Percentiles rank a stretch among this genome's conserved stretches.
These are phyloP conservation scores for Pseudolaguvia tuberculata DNA, from an alignment of 2,113 vertebrate genomes.

Conservation along the genomic window DNA sequence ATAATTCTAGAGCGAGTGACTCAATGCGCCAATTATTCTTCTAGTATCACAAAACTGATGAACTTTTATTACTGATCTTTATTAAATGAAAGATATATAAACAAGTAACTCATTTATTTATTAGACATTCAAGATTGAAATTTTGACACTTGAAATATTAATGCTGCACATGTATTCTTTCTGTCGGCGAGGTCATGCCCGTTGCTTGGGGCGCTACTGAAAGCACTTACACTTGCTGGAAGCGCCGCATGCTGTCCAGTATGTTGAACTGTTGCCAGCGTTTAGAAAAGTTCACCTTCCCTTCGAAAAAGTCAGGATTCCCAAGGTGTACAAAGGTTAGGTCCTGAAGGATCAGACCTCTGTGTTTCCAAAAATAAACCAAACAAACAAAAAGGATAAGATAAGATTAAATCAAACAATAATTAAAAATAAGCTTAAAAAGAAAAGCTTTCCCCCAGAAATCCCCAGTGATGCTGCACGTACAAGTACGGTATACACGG, in stretches of 20 bases:
- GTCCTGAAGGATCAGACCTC: constrained; percentile 89
- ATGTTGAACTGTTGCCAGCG: constrained; percentile 98
- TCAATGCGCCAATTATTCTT: too few species aligned
- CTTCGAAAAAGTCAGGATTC: constrained; percentile 82
- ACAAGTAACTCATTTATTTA: too few species aligned
- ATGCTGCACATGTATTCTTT: neutral
- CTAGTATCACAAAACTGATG: too few species aligned
- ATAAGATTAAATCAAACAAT: neutral
- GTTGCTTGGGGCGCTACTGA: neutral
- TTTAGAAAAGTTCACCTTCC: constrained; percentile 93
- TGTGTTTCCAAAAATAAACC: constrained; percentile 54
- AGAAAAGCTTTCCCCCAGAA: neutral
- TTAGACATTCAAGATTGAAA: too few species aligned
- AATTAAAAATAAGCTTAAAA: neutral
- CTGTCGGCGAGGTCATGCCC: neutral
- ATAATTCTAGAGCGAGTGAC: too few species aligned
- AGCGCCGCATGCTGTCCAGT: constrained; percentile 86
- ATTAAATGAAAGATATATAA: too few species aligned
- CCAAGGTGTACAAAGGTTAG: constrained; percentile 95
- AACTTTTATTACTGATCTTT: too few species aligned
- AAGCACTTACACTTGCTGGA: constrained; percentile 87
- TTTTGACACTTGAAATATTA: neutral
- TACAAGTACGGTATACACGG: constrained; percentile 84
- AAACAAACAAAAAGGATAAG: constrained; percentile 24
- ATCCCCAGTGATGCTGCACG: neutral